Percentiles rank a stretch among this genome's conserved stretches.
Evolutionary conservation across 2,113 vertebrate genomes (phyloP).

Genomic region (Pan troglodytes): DNA sequence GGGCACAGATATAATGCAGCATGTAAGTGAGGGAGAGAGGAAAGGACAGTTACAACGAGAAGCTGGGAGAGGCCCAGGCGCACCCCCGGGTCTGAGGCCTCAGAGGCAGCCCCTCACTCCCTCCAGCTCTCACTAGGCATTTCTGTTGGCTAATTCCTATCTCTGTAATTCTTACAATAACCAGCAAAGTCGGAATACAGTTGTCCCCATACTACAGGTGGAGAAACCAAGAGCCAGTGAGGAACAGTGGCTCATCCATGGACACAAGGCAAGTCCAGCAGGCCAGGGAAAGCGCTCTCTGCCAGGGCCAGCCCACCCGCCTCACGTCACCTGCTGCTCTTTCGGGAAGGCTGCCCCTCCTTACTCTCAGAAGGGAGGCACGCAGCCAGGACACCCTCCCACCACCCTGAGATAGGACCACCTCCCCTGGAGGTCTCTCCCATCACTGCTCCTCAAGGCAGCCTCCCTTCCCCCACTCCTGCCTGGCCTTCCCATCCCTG

Average conservation of each 20-base stretch:
- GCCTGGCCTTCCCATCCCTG: background rate
- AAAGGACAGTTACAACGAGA: fast-evolving
- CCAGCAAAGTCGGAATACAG: no score
- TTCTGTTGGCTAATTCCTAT: background rate
- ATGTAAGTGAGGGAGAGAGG: background rate
- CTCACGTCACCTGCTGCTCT: background rate
- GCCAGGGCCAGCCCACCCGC: background rate
- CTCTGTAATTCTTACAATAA: background rate
- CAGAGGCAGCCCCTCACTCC: background rate
- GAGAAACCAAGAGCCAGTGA: background rate
- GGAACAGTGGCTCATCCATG: background rate
- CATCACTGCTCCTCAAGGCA: background rate
- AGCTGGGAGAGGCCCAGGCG: no score
- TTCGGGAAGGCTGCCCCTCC: background rate
- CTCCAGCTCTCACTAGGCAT: background rate
- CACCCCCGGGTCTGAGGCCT: background rate
- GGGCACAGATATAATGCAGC: background rate
- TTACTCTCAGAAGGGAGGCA: background rate
- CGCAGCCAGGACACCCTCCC: background rate
- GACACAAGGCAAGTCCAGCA: background rate
- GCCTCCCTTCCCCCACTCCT: background rate
- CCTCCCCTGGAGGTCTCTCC: background rate
- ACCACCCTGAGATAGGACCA: background rate
- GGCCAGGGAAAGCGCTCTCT: background rate
- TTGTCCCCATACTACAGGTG: background rate